Base-by-base conservation (phyloP, 92 coral and sea anemone genomes). In the Desmophyllum pertusum region DNA sequence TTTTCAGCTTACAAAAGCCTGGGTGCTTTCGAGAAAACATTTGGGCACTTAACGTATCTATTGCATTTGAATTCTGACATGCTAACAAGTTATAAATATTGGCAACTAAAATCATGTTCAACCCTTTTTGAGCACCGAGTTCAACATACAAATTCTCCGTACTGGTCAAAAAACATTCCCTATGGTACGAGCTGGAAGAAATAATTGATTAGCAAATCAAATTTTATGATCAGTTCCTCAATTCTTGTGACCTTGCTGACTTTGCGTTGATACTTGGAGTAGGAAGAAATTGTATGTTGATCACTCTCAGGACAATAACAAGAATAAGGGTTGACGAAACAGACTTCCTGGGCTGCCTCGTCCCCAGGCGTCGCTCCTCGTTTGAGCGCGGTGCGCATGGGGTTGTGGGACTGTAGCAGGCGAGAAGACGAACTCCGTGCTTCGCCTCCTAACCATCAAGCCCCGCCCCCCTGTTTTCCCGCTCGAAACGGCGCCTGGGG, bases 21-120 rank as follows among this genome's bases (percentile, higher is more conserved):
- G 41, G 73, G 73, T 68, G 65, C 65, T 59, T 59, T 59, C 35
- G 2, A 27, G 65, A 27, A 25, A 59, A 59, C 65, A 59, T 59
- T 29, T 59, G 33, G 35, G 3, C 65, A 25, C 4, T 59, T 59
- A 31, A 59, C 31, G 25, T 59, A 10, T 10, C 31, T 59, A 59
- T 3, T 14, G 13, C 33, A 55, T 55, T 25, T 25, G 25, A 59
- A 59, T 59, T 27, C 65, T 25, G 15, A 59, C 15, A 2, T 25
- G 17, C 33, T 29, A 59, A 33, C 65, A 59, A 8, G 31, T 25
- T 25, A 59, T 59, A 23, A 57, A 19, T 57, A 57, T 5, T n/a
- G 40, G 41, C 70, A 31, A 64, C 41, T 64, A 15, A 9, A 64
- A 8, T 46, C 15, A 15, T 46, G 10, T n/a, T n/a, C n/a, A n/a